phyloP scores from a whole-genome alignment of 2,888 invertebrate genomes.

The Masnerella sp. region DNA sequence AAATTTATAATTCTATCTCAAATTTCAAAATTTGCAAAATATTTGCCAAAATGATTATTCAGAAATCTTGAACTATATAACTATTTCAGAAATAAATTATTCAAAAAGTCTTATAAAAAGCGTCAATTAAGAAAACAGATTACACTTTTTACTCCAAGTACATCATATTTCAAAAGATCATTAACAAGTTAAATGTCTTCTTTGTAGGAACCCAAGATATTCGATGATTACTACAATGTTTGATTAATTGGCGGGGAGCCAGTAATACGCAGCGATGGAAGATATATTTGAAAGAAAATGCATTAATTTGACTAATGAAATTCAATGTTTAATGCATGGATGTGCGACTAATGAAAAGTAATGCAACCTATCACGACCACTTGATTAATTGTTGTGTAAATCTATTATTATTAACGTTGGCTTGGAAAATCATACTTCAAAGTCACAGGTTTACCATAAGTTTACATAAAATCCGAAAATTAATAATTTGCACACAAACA shows the following conservation, averaged over 20 bases:
- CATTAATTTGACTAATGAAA: constrained; percentile 38
- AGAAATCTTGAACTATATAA: too few species aligned
- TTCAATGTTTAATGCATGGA: constrained; percentile 38
- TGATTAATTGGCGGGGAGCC: constrained; percentile 40
- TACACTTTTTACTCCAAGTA: not conserved
- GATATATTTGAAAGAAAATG: constrained; percentile 21
- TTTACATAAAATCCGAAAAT: too few species aligned
- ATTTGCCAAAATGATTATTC: too few species aligned
- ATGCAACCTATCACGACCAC: constrained; percentile 1
- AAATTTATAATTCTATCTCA: not conserved
- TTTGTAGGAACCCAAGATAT: constrained; percentile 14
- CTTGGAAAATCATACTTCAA: too few species aligned
- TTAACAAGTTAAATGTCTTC: constrained; percentile 21
- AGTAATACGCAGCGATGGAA: constrained; percentile 26
- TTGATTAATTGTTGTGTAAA: constrained; percentile 25
- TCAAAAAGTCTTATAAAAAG: too few species aligned
- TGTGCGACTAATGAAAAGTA: constrained; percentile 20
- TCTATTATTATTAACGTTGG: too few species aligned
- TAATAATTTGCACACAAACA: too few species aligned
- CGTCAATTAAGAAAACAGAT: not conserved
- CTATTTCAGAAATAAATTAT: too few species aligned
- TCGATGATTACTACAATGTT: constrained; percentile 30
- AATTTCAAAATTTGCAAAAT: too few species aligned
- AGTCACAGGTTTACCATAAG: too few species aligned
- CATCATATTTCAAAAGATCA: not conserved